Base-by-base conservation (phyloP, 2,888 invertebrate species). In the Callyntrura guangdongensis region DNA sequence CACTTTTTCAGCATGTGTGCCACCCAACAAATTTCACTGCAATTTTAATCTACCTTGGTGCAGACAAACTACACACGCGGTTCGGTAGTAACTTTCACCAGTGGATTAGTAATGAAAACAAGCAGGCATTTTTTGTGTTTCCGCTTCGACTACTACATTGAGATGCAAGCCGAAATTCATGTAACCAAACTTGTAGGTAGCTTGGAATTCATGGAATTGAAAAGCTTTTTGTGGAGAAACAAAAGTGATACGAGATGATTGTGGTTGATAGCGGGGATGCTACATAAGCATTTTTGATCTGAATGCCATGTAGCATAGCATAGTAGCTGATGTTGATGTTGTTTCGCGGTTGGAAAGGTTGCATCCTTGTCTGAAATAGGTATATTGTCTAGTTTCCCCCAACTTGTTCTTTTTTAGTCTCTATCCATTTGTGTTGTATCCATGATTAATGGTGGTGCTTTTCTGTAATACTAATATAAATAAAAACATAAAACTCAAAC, bases 171-270 rank as follows among this genome's bases (percentile, higher is more conserved):
- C 36, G 49, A 67, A 22, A 20, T 72, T 45, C 3, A 45, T 45
- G 27, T 14, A 64, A 64, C 22, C 0, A 1, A 64, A 36, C 36
- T 6, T 2, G n/a, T n/a, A n/a, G n/a, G n/a, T n/a, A n/a, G n/a
- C n/a, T n/a, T n/a, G n/a, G n/a, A n/a, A n/a, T n/a, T n/a, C n/a
- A n/a, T 67, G 27, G 14, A 45, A n/a, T n/a, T 36, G 36, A 36
- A 36, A 22, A 74, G 22, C 53, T 25, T 53, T 49, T 53, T n/a
- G 9, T 12, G 6, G 36, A 36, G 77, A 27, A 77, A 25, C 25
- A 53, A 77, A 36, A 77, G 77, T 56, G 77, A n/a, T n/a, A n/a
- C n/a, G n/a, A n/a, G n/a, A 74, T 74, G 74, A 74, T 74, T 47
- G 9, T 74, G 20, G 49, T 0, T 74, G 22, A 72, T 72, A n/a